These are phyloP conservation scores for Agrochola lota DNA, from an alignment of 2,888 invertebrate species.

Conservation along the genomic window DNA sequence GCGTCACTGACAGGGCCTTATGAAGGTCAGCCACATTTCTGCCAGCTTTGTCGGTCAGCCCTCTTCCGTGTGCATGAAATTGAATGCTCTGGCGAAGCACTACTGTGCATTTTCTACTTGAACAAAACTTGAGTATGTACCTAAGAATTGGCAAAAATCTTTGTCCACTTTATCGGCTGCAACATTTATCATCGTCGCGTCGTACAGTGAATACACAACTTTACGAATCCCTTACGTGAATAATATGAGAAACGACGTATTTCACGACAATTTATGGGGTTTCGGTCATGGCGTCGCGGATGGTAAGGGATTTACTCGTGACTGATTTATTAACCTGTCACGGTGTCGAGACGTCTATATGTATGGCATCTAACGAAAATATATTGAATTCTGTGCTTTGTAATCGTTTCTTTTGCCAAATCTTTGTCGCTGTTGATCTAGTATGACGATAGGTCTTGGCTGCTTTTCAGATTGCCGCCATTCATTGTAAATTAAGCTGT, in stretches of 20 bases:
- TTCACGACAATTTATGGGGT: conserved; percentile 49
- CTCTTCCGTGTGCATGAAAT: not conserved
- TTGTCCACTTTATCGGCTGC: not conserved
- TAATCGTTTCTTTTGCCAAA: conserved; percentile 35
- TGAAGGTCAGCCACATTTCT: not conserved
- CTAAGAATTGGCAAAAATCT: not conserved
- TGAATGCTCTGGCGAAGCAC: not conserved
- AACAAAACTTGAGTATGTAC: not conserved
- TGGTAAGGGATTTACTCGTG: conserved; percentile 36
- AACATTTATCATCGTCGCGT: not conserved
- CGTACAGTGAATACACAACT: conserved; percentile 22
- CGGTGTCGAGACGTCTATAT: conserved; percentile 46
- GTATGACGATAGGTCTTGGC: conserved; percentile 7
- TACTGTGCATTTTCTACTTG: not conserved
- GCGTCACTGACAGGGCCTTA: not conserved
- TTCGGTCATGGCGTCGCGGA: conserved; percentile 40
- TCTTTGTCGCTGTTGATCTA: conserved; percentile 6
- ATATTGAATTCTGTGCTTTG: conserved; percentile 24
- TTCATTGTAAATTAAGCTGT: not conserved
- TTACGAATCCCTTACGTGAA: conserved; percentile 31
- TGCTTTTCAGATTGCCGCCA: conserved; percentile 16
- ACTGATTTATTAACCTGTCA: conserved; percentile 59
- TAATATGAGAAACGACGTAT: conserved; percentile 35
- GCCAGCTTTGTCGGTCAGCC: not conserved
- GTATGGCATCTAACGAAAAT: conserved; percentile 28